Percentiles rank a stretch among this genome's conserved stretches.
phyloP scores from a whole-genome alignment of 2,113 vertebrate genomes.

The Caranx ignobilis region DNA sequence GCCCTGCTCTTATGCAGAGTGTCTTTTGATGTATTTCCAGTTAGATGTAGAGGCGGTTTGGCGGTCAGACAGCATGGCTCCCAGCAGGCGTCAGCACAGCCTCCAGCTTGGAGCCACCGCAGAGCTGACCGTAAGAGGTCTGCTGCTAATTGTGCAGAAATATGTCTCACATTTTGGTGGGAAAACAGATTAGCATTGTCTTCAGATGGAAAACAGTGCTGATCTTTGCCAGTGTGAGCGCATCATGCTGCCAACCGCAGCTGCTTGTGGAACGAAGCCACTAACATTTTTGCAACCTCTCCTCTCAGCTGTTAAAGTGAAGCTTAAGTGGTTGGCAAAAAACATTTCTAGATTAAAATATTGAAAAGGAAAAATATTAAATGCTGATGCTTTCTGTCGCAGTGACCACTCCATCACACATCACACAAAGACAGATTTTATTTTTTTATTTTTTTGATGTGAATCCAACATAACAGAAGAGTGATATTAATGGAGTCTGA shows the following conservation, averaged over 20 bases:
- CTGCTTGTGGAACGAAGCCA: not conserved
- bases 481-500: conserved; percentile 26
- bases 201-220: not conserved
- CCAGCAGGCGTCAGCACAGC: conserved; percentile 8
- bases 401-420: not conserved
- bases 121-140: not conserved
- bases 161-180: not conserved
- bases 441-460: not conserved
- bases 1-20: conserved; percentile 10
- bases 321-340: not conserved
- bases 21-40: conserved; percentile 49
- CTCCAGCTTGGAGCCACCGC: conserved; percentile 6
- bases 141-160: conserved; percentile 25
- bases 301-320: not conserved
- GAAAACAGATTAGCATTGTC: conserved; percentile 16
- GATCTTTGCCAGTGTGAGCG: conserved; percentile 7
- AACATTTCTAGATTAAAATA: conserved; percentile 5
- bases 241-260: not conserved
- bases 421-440: no score
- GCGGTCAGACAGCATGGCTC: conserved; percentile 4
- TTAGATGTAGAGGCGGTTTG: conserved; percentile 1
- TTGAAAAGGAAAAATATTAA: not conserved
- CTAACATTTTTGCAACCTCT: not conserved
- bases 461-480: not conserved
- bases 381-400: not conserved